Evolutionary conservation across 2,113 vertebrate genomes (phyloP), one percentile per base, ranked within the genome.

Genomic region (Hippocampus barbouri): DNA sequence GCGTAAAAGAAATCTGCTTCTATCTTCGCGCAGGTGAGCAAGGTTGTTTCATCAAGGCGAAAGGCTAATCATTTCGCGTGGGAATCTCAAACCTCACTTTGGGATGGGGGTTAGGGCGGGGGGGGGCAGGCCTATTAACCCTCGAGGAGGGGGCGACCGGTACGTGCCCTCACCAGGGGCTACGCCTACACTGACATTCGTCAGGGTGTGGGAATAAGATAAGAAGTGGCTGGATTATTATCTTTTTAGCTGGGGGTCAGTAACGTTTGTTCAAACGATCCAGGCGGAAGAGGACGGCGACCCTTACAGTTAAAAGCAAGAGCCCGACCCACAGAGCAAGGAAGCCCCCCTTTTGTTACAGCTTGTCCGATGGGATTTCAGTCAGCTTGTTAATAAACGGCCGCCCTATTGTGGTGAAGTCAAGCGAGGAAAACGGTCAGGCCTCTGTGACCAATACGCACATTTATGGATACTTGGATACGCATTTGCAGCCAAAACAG

Each of bases 131-230:
- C 84, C 89, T 73, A 84, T 87, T 90, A 78, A 83, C 91, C 92
- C 90, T 92, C 90, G 93, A 93, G 93, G 71, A 75, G 69, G 77
- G 70, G 77, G 71, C 23, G 67, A 89, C 90, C 89, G 70, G 71
- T 93, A 91, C 90, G 81, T 90, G 90, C 91, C 93, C 90, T 90
- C 73, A 88, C 87, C 84, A 77, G 86, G 80, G 94, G 91, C 92
- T 93, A 94, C 94, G 94, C 95, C 95, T 97, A 94, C 94, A 93
- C 94, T 94, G 90, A 94, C 93, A 95, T 98, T 96, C 94, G 94
- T 95, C 94, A 94, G 94, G 92, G 94, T 94, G 93, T 94, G 93
- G 94, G 93, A 95, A 94, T 87, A 91, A 98, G 95, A 98, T 96
- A 95, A 96, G 94, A 94, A 93, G 92, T 92, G 88, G 72, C 89